These are phyloP conservation scores for Hucho hucho DNA, from an alignment of 2,113 vertebrate genomes.

Conservation along the genomic window DNA sequence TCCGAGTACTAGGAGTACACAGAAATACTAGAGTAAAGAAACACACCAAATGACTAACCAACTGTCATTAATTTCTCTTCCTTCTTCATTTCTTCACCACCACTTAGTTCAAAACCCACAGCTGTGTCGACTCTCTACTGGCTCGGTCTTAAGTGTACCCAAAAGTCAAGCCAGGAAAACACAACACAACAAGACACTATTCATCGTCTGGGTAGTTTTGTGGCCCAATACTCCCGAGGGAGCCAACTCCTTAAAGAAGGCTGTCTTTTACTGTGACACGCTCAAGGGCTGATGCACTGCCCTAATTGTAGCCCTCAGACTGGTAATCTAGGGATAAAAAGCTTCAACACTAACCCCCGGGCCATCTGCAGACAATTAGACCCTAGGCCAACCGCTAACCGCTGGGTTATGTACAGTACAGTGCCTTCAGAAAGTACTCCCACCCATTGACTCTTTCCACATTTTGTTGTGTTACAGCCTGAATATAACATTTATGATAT, in stretches of 20 bases:
- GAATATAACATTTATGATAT: too few species aligned
- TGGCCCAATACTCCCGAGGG: neutral
- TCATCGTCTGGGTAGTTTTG: neutral
- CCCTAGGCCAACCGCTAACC: conserved; percentile 15
- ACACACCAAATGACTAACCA: neutral
- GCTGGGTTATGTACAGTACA: neutral
- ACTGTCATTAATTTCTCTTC: neutral
- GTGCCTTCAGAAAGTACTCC: neutral
- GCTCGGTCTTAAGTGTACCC: neutral
- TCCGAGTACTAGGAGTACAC: neutral
- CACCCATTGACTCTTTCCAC: too few species aligned
- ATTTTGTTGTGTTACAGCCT: too few species aligned
- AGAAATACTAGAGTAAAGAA: neutral
- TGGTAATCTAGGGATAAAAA: conserved; percentile 40
- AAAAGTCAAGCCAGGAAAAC: neutral
- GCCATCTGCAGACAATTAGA: conserved; percentile 23
- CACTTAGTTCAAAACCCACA: neutral
- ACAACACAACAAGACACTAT: neutral
- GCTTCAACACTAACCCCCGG: neutral
- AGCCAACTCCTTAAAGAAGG: neutral
- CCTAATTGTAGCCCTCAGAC: neutral
- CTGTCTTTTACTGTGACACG: neutral
- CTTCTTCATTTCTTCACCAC: neutral
- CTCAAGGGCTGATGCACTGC: neutral
- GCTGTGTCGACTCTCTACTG: neutral